Base-by-base conservation (phyloP, 2,888 invertebrate genomes). In the Scaptomyza flava region DNA sequence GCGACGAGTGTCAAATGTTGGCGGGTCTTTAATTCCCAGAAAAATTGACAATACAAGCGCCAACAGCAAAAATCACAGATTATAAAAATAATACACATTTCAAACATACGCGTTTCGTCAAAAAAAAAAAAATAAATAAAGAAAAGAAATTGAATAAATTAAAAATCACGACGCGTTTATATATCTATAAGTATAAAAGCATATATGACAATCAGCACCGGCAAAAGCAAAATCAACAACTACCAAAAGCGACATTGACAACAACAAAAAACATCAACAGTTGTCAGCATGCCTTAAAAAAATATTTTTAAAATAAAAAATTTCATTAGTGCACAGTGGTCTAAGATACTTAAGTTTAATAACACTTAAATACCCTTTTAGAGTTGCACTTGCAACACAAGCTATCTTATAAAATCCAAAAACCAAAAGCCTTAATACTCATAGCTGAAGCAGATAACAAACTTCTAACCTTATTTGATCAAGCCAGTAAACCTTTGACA, bases 61-160 rank as follows among this genome's bases (percentile, higher is more conserved):
- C 52, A 43, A 58, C 46, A 66, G 52, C n/a, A 51, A 52, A 42
- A 66, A 31, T 12, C 33, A 50, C 27, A 34, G 68, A 48, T 45
- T 34, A 47, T 31, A 48, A 27, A 27, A 27, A 33, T 83, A 78
- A 79, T 47, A 65, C 59, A 87, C 61, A 68, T 76, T 76, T 84
- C 56, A 84, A 72, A 59, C 72, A 79, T 45, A 65, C 54, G 70
- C 67, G 67, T 68, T 63, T 67, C 36, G 59, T 50, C 48, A 61
- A 63, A 66, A 57, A 70, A 74, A n/a, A n/a, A n/a, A n/a, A n/a
- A n/a, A n/a, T n/a, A n/a, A 14, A 14, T 6, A 38, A 14, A n/a
- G 7, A 43, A 43, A 74, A 65, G 73, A 58, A 74, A 80, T 71
- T 88, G 88, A 83, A 86, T 82, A 83, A 83, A 86, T 86, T 87